Conservation (phyloP, 2,113 vertebrate species). For the Tylochromis polylepis region DNA sequence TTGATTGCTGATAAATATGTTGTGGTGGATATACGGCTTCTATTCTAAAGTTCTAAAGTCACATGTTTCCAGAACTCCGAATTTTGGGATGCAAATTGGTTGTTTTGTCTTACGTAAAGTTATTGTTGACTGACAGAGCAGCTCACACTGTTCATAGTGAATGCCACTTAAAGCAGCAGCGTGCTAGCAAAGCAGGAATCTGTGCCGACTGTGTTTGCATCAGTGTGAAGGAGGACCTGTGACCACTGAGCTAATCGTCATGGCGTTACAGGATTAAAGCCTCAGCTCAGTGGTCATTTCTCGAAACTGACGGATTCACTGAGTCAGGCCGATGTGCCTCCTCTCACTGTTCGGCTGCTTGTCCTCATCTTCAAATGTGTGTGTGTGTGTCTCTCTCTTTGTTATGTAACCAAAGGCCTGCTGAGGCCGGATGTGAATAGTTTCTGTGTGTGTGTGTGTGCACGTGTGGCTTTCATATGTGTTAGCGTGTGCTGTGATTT, state of each 20-base stretch:
- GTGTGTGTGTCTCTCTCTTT: not conserved
- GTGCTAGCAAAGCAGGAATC: not conserved
- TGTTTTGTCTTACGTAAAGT: not conserved
- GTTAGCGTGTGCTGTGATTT: not conserved
- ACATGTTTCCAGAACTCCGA: not conserved
- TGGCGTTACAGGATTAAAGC: not conserved
- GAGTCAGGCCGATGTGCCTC: not conserved
- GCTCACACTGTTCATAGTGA: not conserved
- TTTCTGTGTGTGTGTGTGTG: not conserved
- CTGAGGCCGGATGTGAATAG: conserved; percentile 14
- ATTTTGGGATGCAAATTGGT: not conserved
- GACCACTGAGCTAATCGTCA: not conserved
- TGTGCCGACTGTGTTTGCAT: not conserved
- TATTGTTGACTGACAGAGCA: not conserved
- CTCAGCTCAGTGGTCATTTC: not conserved
- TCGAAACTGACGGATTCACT: not conserved
- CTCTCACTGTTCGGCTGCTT: conserved; percentile 15
- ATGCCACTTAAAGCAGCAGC: not conserved
- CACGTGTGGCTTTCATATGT: not conserved
- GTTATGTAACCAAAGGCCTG: conserved; percentile 37
- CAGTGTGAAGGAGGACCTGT: not conserved
- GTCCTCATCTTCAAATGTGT: not conserved
- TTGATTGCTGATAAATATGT: not conserved
- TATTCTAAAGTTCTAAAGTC: not conserved
- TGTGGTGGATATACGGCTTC: not conserved